Evolutionary conservation across 2,888 invertebrate species (phyloP).

Genomic region (Gymnosoma rotundatum): DNA sequence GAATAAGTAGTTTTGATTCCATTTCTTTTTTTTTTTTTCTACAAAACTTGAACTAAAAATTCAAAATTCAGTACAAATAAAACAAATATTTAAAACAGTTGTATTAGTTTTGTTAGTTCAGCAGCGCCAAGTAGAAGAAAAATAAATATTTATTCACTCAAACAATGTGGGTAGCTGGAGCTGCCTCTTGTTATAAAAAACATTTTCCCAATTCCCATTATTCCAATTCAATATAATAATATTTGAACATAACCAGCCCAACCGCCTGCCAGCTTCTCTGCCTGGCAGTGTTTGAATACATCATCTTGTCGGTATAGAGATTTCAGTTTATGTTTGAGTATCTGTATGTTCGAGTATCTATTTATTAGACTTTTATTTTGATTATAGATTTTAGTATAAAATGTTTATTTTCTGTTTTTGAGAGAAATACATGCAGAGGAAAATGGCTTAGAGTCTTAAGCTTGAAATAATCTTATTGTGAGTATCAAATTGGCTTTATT

Average conservation of each 20-base stretch:
- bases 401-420: constrained; percentile 11
- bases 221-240: constrained; percentile 14
- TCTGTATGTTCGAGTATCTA: constrained; percentile 31
- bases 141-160: constrained; percentile 29
- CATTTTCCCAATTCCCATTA: background rate
- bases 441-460: constrained; percentile 4
- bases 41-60: background rate
- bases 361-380: constrained; percentile 14
- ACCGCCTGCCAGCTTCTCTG: background rate
- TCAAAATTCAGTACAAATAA: no score
- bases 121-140: constrained; percentile 10
- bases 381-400: constrained; percentile 24
- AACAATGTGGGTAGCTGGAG: background rate
- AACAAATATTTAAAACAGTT: constrained; percentile 47
- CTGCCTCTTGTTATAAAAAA: background rate
- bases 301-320: constrained; percentile 26
- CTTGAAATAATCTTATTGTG: constrained; percentile 12
- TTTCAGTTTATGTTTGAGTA: constrained; percentile 32
- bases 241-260: background rate
- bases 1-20: constrained; percentile 15
- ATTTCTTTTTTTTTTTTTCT: background rate
- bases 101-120: constrained; percentile 21
- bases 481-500: constrained; percentile 28
- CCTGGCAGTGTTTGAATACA: constrained; percentile 10
- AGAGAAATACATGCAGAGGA: background rate